phyloP scores from a whole-genome alignment of 2,888 invertebrate genomes.

The Phyto melanocephala region DNA sequence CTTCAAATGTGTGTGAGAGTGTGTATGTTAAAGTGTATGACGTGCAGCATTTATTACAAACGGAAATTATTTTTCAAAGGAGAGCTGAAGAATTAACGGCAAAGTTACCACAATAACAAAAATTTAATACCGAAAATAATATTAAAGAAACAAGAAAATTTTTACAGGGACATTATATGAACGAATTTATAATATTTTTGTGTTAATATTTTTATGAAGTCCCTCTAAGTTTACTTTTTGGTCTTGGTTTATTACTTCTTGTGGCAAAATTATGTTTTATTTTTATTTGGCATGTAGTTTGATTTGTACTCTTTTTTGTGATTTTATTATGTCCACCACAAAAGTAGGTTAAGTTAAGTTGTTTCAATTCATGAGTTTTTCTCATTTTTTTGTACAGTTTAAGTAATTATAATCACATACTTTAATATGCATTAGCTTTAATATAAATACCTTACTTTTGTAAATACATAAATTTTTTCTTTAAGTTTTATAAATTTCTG shows the following conservation, averaged over 20 bases:
- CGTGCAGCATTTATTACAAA: constrained; percentile 42
- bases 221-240: not conserved
- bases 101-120: not conserved
- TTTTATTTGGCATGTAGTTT: constrained; percentile 55
- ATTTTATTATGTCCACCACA: constrained; percentile 48
- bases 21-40: not conserved
- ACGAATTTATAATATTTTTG: constrained; percentile 19
- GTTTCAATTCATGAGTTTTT: not conserved
- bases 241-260: not conserved
- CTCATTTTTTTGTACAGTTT: not conserved
- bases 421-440: constrained; percentile 33
- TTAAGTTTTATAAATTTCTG: not conserved
- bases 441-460: not conserved
- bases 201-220: not conserved
- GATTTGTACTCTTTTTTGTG: constrained; percentile 8
- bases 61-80: constrained; percentile 56
- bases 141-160: constrained; percentile 29
- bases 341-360: constrained; percentile 55
- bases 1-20: not conserved
- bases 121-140: not conserved
- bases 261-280: constrained; percentile 50
- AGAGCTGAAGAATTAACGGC: constrained; percentile 27
- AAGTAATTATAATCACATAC: constrained; percentile 28
- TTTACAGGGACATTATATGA: constrained; percentile 45
- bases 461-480: not conserved